Evolutionary conservation across 1,140 invertebrate species (phyloP), one percentile per base, ranked within the genome.

Genomic region (Pseudomyrmex sp.): DNA sequence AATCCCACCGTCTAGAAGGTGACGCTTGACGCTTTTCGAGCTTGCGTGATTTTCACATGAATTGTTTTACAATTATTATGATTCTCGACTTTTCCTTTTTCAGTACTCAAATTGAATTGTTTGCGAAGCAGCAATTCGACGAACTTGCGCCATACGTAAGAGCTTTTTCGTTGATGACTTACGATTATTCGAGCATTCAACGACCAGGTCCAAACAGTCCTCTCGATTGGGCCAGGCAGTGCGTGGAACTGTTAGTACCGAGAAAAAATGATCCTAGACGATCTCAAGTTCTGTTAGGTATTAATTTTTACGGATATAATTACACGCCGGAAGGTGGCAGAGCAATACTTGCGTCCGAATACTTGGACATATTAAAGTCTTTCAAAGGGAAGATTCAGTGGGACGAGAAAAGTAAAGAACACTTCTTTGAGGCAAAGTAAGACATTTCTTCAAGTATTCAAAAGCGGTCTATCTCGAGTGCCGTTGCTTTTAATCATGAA

Each of bases 301-400:
- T 99, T 1, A 99, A 99, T 94, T 98, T 99, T 94, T 99, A 99
- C 95, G 98, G 98, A 8, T 97, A 98, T 92, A 97, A 97, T 89
- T 99, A 97, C 90, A 97, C 96, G 0, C 95, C 96, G 1, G 96
- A 96, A 86, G 97, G 97, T 20, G 96, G 96, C 7, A 96, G 96
- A 48, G 96, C 98, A 1, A 97, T 99, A 87, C 92, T 98, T 20
- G 97, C 96, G 10, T 95, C 95, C 46, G 96, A 98, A 89, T 99
- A 97, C 94, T 95, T 98, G 61, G 95, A 96, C 73, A 92, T 96
- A 18, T 91, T 98, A 7, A 95, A 96, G 85, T 95, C 95, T 82
- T 95, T 96, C 2, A 97, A 97, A 93, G 96, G 96, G 50, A 97
- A 95, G 94, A 91, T 99, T 20, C 95, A 95, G 20, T 98, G 97